A percentile compares a stretch with the other conserved stretches of the same genome.
phyloP scores from a whole-genome alignment of 2,888 invertebrate genomes.

The Agrochola lota region DNA sequence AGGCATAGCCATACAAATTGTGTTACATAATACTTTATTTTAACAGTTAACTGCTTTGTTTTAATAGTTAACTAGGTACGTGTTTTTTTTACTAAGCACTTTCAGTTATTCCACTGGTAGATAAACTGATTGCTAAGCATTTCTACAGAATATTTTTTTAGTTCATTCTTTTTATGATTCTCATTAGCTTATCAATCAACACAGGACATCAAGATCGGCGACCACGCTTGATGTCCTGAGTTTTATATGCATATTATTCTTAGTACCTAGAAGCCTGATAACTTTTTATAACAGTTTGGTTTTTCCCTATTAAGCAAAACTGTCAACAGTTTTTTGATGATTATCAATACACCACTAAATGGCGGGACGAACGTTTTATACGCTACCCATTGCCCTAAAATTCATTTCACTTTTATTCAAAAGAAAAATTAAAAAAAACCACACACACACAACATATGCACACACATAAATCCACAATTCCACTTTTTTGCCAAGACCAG shows the following conservation, averaged over 20 bases:
- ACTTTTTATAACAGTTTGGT: neutral
- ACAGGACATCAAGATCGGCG: neutral
- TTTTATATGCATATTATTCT: slow-evolving; percentile 10
- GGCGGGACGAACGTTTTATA: neutral
- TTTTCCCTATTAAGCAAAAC: neutral
- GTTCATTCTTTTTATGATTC: neutral
- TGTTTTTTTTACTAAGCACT: neutral
- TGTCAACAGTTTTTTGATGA: neutral
- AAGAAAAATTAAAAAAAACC: neutral
- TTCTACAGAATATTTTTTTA: neutral
- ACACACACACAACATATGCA: neutral
- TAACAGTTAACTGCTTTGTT: neutral
- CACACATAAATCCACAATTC: neutral
- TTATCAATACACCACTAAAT: neutral
- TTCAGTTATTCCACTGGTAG: neutral
- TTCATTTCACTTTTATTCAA: neutral
- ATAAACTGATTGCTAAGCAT: neutral
- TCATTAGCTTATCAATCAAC: neutral
- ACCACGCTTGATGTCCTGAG: neutral
- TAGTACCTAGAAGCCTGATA: neutral
- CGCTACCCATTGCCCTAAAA: neutral
- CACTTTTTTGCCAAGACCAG: neutral
- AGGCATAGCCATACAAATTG: neutral
- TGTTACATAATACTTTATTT: neutral
- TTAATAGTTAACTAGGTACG: neutral